phyloP scores from a whole-genome alignment of 2,797 vertebrate genomes.

The Gallinago stenura region DNA sequence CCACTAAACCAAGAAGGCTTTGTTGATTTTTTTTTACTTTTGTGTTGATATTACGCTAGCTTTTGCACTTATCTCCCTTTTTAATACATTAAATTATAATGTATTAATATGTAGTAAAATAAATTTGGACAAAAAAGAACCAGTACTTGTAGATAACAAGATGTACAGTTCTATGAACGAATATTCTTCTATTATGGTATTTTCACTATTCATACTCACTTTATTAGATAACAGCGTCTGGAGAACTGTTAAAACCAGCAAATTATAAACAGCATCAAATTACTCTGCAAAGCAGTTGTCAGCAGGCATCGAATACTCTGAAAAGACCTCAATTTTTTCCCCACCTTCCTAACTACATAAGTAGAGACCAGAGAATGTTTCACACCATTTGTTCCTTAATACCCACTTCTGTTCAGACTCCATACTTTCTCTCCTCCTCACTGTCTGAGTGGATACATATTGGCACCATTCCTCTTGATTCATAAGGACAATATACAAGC shows the following conservation, averaged over 20 bases:
- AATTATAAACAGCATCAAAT: background rate
- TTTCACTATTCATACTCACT: background rate
- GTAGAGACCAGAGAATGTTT: background rate
- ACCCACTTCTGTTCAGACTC: background rate
- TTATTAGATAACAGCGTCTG: background rate
- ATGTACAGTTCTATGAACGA: background rate
- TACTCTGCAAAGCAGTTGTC: background rate
- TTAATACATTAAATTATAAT: background rate
- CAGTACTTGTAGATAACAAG: background rate
- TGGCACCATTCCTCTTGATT: background rate
- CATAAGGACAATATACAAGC: background rate
- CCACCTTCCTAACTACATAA: background rate
- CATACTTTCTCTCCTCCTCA: background rate
- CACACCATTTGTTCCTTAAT: background rate
- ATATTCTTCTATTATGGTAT: background rate
- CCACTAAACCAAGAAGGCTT: background rate
- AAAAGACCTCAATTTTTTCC: background rate
- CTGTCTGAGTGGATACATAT: background rate
- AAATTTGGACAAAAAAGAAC: background rate
- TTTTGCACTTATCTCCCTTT: background rate
- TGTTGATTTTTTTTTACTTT: background rate
- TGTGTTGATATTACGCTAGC: background rate
- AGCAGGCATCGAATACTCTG: background rate
- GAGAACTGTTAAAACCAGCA: background rate
- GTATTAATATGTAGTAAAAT: background rate